phyloP scores from a whole-genome alignment of 2,888 invertebrate genomes.

The Macrophya annulata region DNA sequence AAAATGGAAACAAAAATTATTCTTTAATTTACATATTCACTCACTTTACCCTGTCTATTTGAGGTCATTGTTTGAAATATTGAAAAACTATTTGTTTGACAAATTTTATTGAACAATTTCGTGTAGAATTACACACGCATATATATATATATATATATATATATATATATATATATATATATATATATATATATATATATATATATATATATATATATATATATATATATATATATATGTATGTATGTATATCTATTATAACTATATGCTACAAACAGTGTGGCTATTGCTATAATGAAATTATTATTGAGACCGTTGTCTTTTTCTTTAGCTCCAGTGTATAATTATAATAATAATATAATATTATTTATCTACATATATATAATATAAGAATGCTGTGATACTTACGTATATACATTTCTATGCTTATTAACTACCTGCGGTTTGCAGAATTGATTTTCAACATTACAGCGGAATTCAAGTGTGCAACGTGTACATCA shows the following conservation, averaged over 20 bases:
- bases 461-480: not conserved
- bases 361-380: not conserved
- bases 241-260: not conserved
- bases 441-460: constrained; percentile 5
- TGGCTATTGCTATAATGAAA: constrained; percentile 41
- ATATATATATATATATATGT: no score
- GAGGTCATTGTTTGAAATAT: not conserved
- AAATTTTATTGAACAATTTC: constrained; percentile 46
- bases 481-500: not conserved
- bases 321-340: constrained; percentile 20
- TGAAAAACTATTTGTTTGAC: not conserved
- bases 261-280: constrained; percentile 38
- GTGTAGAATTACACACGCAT: constrained; percentile 13
- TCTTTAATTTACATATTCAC: no score
- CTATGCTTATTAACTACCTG: constrained; percentile 9
- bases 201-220: no score
- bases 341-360: no score
- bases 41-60: no score
- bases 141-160: no score
- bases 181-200: no score
- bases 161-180: no score
- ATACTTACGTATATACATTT: constrained; percentile 31
- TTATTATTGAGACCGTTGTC: not conserved
- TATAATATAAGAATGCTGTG: constrained; percentile 15
- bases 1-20: not conserved